Base-by-base conservation (phyloP, 2,113 vertebrate species). In the Poeciliopsis retropinna region DNA sequence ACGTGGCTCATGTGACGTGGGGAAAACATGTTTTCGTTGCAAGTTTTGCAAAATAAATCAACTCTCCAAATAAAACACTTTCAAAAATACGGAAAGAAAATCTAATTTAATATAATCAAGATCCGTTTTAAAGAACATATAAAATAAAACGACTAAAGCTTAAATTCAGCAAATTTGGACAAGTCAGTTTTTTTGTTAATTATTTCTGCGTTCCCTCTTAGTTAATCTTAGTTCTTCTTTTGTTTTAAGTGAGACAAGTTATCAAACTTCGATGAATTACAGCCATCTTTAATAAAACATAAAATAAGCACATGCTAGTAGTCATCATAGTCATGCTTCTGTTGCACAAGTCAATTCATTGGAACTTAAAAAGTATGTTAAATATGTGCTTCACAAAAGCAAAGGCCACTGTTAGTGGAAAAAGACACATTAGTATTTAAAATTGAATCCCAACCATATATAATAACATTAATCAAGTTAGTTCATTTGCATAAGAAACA, bases 401-500 rank as follows among this genome's bases (percentile, higher is more conserved):
- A 72, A 76, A 73, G 79, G n/a, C 78, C 32, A 51, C 41, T 70
- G 37, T 72, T 19, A 75, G 15, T 34, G 25, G 19, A 61, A 80
- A 80, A 44, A 29, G 25, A 54, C 11, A 37, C 30, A 61, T 54
- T 60, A 37, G n/a, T 29, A 60, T 34, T n/a, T 67, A 25, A 71
- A 13, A 29, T 60, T 13, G 44, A 68, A 61, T 64, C 15, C 28
- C 72, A 68, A 51, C 51, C 25, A 31, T 31, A 78, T 65, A 13
- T 34, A 6, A 13, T n/a, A 4, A 72, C 70, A 70, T 65, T 29
- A 73, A 60, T 51, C 9, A 8, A 61, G 51, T 31, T 34, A 2
- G 64, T 73, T n/a, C 71, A 47, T 74, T 69, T 88, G 79, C 75
- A 79, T 82, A 77, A 78, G 64, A 51, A 30, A 82, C 41, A 71